phyloP scores from a whole-genome alignment of 35 echinoderm and acorn worm species.

The Ptychodera flava region DNA sequence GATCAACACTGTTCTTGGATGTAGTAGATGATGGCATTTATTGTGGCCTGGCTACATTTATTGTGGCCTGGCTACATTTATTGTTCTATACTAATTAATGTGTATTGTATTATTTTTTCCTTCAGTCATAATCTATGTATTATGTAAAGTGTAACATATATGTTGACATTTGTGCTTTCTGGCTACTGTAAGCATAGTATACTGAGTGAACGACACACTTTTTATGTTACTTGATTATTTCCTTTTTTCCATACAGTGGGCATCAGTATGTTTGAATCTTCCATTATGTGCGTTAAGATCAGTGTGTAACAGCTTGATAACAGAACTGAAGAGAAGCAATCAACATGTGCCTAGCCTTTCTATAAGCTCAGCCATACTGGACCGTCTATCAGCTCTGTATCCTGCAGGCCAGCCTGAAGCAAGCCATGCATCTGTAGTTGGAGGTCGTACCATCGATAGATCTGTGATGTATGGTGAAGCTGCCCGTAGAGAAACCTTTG shows the following conservation, averaged over 20 bases:
- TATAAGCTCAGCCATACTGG: slow-evolving; percentile 74
- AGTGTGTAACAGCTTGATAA: slow-evolving; percentile 54
- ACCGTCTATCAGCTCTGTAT: slow-evolving; percentile 68
- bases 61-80: no score
- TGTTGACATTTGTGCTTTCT: no score
- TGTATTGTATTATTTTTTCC: no score
- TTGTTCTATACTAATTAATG: no score
- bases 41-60: no score
- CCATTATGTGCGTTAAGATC: slow-evolving; percentile 63
- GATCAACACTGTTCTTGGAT: no score
- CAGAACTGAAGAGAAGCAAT: slow-evolving; percentile 50
- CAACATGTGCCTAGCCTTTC: slow-evolving; percentile 70
- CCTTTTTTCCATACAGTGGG: slow-evolving; percentile 52
- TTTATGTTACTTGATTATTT: no score
- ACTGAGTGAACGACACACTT: no score
- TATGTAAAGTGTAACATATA: no score
- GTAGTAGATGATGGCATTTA: no score
- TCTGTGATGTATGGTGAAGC: slow-evolving; percentile 94
- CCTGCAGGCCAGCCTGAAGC: slow-evolving; percentile 44
- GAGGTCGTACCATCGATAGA: slow-evolving; percentile 52
- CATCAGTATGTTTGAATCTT: slow-evolving; percentile 71
- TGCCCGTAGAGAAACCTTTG: slow-evolving; percentile 77
- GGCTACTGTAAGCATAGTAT: no score
- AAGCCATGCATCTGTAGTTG: slow-evolving; percentile 35
- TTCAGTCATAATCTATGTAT: no score